Conservation (phyloP, 2,113 vertebrate species). For the Epinephelus cyanopodus region DNA sequence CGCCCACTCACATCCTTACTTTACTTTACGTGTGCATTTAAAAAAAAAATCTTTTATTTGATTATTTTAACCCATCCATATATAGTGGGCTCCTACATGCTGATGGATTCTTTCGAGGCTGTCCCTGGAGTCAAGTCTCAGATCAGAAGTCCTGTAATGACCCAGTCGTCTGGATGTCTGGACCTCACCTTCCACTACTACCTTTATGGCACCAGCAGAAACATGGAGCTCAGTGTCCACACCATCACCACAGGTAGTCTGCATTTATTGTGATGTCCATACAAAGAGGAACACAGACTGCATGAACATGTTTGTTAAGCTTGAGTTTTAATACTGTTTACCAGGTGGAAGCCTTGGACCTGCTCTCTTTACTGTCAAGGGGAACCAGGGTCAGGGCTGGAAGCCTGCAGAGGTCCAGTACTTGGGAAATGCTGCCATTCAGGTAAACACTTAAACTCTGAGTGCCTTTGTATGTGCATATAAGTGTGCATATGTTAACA, state of each 20-base stretch:
- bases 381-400: constrained; percentile 82
- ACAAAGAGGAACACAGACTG: background rate
- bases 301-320: fast-evolving
- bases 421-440: constrained; percentile 50
- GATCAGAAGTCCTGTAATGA: constrained; percentile 80
- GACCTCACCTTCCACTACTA: constrained; percentile 86
- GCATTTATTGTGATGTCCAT: background rate
- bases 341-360: constrained; percentile 71
- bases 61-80: background rate
- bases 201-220: constrained; percentile 80
- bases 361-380: constrained; percentile 72
- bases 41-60: too few relatives aligned
- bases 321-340: background rate
- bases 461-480: background rate
- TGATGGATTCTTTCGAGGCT: constrained; percentile 78
- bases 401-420: constrained; percentile 70
- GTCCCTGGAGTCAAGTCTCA: constrained; percentile 62
- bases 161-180: constrained; percentile 78
- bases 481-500: background rate
- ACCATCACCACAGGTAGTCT: constrained; percentile 71
- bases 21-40: too few relatives aligned
- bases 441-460: constrained; percentile 65
- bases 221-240: constrained; percentile 80
- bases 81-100: constrained; percentile 85
- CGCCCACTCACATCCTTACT: too few relatives aligned